Evolutionary conservation across 2,888 invertebrate genomes (phyloP).

Genomic region (Thecophora atra): DNA sequence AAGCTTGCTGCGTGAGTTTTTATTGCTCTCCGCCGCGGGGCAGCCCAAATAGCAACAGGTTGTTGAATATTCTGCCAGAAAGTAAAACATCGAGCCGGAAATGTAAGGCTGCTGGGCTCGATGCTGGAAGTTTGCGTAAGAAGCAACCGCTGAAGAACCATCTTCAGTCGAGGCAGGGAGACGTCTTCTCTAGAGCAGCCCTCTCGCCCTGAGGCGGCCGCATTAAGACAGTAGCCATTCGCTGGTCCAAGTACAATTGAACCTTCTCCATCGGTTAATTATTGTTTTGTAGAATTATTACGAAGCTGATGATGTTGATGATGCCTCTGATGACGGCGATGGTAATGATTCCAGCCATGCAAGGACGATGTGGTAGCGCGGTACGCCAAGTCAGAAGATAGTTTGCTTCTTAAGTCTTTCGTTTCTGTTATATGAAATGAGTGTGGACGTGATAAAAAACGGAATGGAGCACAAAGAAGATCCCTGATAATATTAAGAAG

Average conservation of each 20-base stretch:
- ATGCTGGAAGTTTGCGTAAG: background rate
- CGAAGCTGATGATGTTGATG: constrained; percentile 32
- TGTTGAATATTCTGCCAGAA: background rate
- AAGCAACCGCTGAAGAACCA: background rate
- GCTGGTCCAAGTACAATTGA: constrained; percentile 25
- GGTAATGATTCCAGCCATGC: constrained; percentile 14
- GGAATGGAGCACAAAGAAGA: constrained; percentile 19
- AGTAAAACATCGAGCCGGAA: constrained; percentile 28
- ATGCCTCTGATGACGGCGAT: constrained; percentile 39
- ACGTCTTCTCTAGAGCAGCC: background rate
- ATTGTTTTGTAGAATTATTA: constrained; percentile 41
- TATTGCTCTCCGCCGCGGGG: constrained; percentile 13
- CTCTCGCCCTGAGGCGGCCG: background rate
- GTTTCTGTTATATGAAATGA: constrained; percentile 36
- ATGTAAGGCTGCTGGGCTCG: background rate
- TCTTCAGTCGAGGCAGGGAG: background rate
- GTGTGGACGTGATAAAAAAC: constrained; percentile 39
- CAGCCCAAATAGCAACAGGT: background rate
- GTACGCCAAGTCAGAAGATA: constrained; percentile 8
- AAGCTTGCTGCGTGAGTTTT: constrained; percentile 19
- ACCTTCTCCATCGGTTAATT: constrained; percentile 44
- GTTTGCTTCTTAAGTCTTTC: constrained; percentile 42
- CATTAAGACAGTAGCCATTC: constrained; percentile 8
- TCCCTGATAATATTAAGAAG: background rate
- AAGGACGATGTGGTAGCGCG: constrained; percentile 6